phyloP scores from a whole-genome alignment of 2,113 vertebrate species.

The Zosterops hypoxanthus region DNA sequence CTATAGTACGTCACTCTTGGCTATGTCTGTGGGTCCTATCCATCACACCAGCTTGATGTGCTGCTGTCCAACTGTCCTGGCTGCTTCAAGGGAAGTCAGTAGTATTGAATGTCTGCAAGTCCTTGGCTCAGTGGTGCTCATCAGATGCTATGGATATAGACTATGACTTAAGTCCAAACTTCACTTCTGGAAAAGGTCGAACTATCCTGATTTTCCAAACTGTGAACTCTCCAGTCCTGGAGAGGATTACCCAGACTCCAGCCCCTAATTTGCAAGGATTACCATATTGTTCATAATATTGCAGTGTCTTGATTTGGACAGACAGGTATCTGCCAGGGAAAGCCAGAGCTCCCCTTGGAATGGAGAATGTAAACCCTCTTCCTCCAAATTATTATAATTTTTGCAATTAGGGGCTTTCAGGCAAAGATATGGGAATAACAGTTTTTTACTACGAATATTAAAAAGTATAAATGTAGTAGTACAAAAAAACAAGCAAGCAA shows the following conservation, averaged over 20 bases:
- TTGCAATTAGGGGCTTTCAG: too few relatives aligned
- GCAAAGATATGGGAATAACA: too few relatives aligned
- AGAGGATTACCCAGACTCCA: not conserved
- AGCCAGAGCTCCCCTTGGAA: too few relatives aligned
- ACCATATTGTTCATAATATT: not conserved
- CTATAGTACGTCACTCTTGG: rapidly evolving
- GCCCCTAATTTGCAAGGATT: not conserved
- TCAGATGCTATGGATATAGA: not conserved
- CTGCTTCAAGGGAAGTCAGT: not conserved
- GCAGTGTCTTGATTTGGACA: too few relatives aligned
- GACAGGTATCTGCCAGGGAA: too few relatives aligned
- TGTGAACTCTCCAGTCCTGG: not conserved
- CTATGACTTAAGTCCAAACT: not conserved
- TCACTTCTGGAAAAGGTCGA: not conserved
- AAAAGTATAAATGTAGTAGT: too few relatives aligned
- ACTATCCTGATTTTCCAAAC: not conserved
- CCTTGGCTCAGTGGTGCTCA: not conserved
- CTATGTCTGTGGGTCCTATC: rapidly evolving
- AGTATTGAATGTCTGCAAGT: not conserved
- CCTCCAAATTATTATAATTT: too few relatives aligned
- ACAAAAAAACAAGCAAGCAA: too few relatives aligned
- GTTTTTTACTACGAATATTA: too few relatives aligned
- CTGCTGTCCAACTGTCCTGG: rapidly evolving
- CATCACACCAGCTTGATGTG: rapidly evolving
- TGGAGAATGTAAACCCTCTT: too few relatives aligned